phyloP scores from a whole-genome alignment of 2,888 invertebrate genomes.

The Hydraecia micacea region DNA sequence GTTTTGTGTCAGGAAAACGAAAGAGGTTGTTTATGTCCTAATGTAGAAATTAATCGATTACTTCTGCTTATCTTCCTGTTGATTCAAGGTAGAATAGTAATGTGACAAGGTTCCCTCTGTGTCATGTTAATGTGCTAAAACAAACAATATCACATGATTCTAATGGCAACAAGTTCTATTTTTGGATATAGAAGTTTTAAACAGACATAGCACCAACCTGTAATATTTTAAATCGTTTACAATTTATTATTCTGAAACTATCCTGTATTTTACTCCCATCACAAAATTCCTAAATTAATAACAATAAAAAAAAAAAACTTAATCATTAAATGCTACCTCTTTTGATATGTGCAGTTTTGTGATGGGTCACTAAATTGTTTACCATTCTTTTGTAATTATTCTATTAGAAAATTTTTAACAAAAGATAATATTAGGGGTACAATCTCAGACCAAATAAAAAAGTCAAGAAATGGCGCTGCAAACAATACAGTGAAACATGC shows the following conservation, averaged over 20 bases:
- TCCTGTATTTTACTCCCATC: neutral
- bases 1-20: conserved; percentile 32
- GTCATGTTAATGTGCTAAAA: conserved; percentile 53
- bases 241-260: neutral
- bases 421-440: too few relatives aligned
- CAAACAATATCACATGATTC: conserved; percentile 53
- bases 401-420: neutral
- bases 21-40: conserved; percentile 1
- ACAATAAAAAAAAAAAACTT: too few relatives aligned
- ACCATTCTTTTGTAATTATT: neutral
- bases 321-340: neutral
- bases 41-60: neutral
- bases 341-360: neutral
- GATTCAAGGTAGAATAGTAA: conserved; percentile 46
- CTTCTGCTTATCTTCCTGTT: conserved; percentile 37
- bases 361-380: neutral
- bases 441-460: too few relatives aligned
- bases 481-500: too few relatives aligned
- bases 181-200: conserved; percentile 1
- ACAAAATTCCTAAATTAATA: neutral
- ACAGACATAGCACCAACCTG: neutral
- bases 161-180: conserved; percentile 28
- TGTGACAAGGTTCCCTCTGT: conserved; percentile 58
- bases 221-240: neutral
- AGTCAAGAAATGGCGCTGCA: too few relatives aligned